Percentiles rank a stretch among this genome's conserved stretches.
These are phyloP conservation scores for Volucella bombylans DNA, from an alignment of 2,888 invertebrate species.

Conservation along the genomic window DNA sequence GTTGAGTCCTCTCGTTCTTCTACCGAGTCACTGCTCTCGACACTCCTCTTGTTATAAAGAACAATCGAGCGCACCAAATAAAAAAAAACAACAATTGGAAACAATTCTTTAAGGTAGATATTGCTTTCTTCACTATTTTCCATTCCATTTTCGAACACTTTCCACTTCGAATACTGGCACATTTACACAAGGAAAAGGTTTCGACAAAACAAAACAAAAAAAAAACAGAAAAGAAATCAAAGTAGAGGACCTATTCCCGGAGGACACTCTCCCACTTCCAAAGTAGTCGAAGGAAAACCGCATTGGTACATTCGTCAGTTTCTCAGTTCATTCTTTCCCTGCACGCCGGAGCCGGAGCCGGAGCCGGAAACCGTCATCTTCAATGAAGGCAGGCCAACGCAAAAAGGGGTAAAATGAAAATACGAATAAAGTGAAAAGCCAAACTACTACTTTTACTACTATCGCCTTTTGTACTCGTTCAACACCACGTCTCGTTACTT, in stretches of 20 bases:
- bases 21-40: background rate
- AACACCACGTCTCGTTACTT: constrained; percentile 1
- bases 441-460: constrained; percentile 30
- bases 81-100: constrained; percentile 68
- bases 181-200: constrained; percentile 11
- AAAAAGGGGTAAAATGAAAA: constrained; percentile 38
- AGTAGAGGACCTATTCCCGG: constrained; percentile 39
- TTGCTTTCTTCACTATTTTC: constrained; percentile 59
- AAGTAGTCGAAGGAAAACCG: constrained; percentile 31
- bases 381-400: constrained; percentile 46
- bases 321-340: constrained; percentile 31
- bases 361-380: background rate
- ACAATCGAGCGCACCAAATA: constrained; percentile 49
- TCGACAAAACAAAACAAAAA: constrained; percentile 12
- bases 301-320: constrained; percentile 65
- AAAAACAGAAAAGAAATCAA: constrained; percentile 37
- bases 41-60: constrained; percentile 45
- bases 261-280: constrained; percentile 19
- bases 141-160: constrained; percentile 38
- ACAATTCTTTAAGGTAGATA: constrained; percentile 69
- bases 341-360: background rate
- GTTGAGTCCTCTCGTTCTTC: constrained; percentile 10
- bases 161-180: background rate
- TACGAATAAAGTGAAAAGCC: constrained; percentile 32
- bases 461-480: background rate